phyloP scores from a whole-genome alignment of 2,113 vertebrate species.

The Gnathonemus longibarbis region DNA sequence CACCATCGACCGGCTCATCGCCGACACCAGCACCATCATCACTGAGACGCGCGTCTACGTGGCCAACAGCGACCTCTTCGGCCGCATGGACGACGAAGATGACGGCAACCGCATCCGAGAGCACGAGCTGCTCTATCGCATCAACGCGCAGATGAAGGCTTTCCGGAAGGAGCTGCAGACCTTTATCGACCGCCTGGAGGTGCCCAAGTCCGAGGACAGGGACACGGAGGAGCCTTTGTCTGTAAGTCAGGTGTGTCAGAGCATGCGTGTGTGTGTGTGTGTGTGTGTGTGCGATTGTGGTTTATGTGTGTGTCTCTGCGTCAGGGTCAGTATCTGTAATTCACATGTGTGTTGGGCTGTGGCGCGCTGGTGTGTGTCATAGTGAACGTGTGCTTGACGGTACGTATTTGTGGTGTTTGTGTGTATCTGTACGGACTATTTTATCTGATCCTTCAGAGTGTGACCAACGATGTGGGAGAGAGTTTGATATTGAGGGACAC shows the following conservation, averaged over 20 bases:
- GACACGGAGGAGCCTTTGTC: slow-evolving; percentile 88
- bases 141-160: slow-evolving; percentile 96
- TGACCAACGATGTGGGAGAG: not conserved
- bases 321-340: not conserved
- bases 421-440: not conserved
- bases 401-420: not conserved
- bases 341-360: not conserved
- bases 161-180: slow-evolving; percentile 94
- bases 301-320: not conserved
- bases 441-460: not conserved
- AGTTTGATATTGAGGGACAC: not conserved
- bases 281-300: not conserved
- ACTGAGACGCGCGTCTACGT: slow-evolving; percentile 89
- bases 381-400: not conserved
- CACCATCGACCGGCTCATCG: slow-evolving; percentile 91
- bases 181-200: slow-evolving; percentile 93
- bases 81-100: slow-evolving; percentile 87
- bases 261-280: not conserved
- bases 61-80: slow-evolving; percentile 86
- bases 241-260: slow-evolving; percentile 81
- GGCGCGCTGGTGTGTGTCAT: not conserved
- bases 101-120: slow-evolving; percentile 91
- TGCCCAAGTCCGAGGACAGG: slow-evolving; percentile 86
- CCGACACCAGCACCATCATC: slow-evolving; percentile 96
- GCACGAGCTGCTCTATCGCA: slow-evolving; percentile 93